Percentiles rank a stretch among this genome's conserved stretches.
Conservation (phyloP, 2,797 vertebrate genomes). For the Alauda arvensis region DNA sequence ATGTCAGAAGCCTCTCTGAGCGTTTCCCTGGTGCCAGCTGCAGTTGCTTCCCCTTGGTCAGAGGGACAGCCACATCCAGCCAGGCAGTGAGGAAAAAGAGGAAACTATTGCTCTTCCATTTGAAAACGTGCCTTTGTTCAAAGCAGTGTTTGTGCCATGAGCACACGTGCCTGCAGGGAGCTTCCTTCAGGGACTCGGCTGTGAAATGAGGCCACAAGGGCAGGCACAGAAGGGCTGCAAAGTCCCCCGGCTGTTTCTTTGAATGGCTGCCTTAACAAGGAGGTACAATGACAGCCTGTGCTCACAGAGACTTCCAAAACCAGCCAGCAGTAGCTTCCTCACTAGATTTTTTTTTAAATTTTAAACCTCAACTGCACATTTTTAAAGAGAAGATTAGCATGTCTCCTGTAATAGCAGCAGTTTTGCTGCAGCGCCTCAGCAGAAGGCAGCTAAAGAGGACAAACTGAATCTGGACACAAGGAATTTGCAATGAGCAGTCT, state of each 20-base stretch:
- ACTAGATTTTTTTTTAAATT: not conserved
- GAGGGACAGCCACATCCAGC: not conserved
- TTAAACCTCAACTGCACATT: not conserved
- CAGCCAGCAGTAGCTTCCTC: not conserved
- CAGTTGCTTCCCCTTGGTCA: not conserved
- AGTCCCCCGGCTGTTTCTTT: not conserved
- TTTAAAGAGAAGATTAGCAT: not conserved
- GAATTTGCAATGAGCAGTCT: not conserved
- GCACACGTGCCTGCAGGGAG: not conserved
- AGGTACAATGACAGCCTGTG: not conserved
- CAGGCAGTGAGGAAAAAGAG: not conserved
- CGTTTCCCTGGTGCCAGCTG: not conserved
- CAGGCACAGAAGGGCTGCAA: not conserved
- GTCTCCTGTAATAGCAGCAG: not conserved
- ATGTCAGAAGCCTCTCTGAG: not conserved
- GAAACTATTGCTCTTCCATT: not conserved
- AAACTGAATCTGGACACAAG: not conserved
- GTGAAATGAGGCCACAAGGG: not conserved
- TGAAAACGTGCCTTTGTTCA: not conserved
- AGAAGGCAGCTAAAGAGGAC: not conserved
- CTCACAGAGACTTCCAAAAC: not conserved
- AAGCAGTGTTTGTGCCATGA: not conserved
- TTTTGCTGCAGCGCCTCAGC: not conserved
- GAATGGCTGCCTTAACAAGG: conserved; percentile 4
- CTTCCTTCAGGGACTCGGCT: not conserved